Evolutionary conservation across 2,888 invertebrate species (phyloP), one percentile per base, ranked within the genome.

Genomic region (Lasiommata megera): DNA sequence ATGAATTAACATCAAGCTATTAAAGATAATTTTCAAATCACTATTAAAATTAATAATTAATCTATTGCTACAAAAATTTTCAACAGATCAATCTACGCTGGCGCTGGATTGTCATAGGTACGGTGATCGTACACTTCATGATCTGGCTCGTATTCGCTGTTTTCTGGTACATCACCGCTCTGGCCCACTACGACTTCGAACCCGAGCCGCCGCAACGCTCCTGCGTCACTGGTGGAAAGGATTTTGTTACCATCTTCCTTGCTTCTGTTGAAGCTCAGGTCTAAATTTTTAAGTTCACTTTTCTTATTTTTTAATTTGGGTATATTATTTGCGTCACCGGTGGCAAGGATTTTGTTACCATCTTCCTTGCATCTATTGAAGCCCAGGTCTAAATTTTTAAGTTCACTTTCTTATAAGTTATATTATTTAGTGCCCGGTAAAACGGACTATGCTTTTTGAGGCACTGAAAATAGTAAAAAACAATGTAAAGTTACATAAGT

Each of bases 231-330:
- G 89, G 89, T 0, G 89, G 89, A 0, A 84, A 79, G 46, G 89
- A 90, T 62, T 90, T 90, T 46, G 80, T 88, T 3, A 87, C 88
- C 0, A 90, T 90, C 53, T 90, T 90, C 70, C 66, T 90, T 38
- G 89, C 89, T 0, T 89, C 89, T 6, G 88, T 90, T 12, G 89
- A 90, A 52, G 88, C 89, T n/a, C 89, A 90, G 80, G 89, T 86
- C 11, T 11, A 11, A 11, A 34, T 11, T 11, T 23, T 3, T 23
- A 5, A 3, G 2, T 23, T 23, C 23, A 5, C 5, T 23, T 3
- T 23, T 3, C 5, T 23, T 23, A 5, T 23, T 5, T 23, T 23
- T 23, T 23, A 23, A 2, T 23, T 23, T 23, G 2, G 3, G 23
- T 3, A 23, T 23, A 23, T 23, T 3, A n/a, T n/a, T 60, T 90